phyloP scores from a whole-genome alignment of 2,888 invertebrate species.

The Anaspis maculata region DNA sequence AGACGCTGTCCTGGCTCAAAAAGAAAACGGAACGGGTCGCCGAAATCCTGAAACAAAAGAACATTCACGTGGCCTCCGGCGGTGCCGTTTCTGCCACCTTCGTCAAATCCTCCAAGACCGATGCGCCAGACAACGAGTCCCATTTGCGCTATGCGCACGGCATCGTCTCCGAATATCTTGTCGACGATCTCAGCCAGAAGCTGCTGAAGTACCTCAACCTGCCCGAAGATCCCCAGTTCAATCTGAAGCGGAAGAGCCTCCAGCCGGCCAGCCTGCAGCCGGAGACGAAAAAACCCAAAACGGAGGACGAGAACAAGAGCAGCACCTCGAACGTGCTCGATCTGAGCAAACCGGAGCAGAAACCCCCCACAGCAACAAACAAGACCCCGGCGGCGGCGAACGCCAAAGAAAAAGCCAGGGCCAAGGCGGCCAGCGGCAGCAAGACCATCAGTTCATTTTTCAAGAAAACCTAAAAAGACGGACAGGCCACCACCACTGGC shows the following conservation, averaged over 20 bases:
- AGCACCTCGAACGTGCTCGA: conserved; percentile 39
- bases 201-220: conserved; percentile 58
- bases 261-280: conserved; percentile 5
- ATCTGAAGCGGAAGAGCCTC: conserved; percentile 47
- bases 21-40: conserved; percentile 61
- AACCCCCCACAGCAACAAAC: conserved; percentile 38
- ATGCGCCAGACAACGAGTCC: conserved; percentile 48
- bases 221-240: conserved; percentile 50
- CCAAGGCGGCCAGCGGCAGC: conserved; percentile 70
- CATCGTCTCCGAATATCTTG: conserved; percentile 70
- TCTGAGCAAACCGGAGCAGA: conserved; percentile 38
- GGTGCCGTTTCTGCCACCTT: conserved; percentile 72
- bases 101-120: conserved; percentile 48
- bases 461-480: conserved; percentile 53
- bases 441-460: conserved; percentile 77
- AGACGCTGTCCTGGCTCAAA: conserved; percentile 65
- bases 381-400: conserved; percentile 39
- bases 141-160: conserved; percentile 69
- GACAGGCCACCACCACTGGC: no score
- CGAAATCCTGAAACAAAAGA: conserved; percentile 55
- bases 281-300: conserved; percentile 28
- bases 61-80: conserved; percentile 65
- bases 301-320: conserved; percentile 37
- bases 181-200: conserved; percentile 56
- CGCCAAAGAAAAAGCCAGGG: conserved; percentile 65